phyloP scores from a whole-genome alignment of 2,113 vertebrate genomes.

The Sturnus vulgaris region DNA sequence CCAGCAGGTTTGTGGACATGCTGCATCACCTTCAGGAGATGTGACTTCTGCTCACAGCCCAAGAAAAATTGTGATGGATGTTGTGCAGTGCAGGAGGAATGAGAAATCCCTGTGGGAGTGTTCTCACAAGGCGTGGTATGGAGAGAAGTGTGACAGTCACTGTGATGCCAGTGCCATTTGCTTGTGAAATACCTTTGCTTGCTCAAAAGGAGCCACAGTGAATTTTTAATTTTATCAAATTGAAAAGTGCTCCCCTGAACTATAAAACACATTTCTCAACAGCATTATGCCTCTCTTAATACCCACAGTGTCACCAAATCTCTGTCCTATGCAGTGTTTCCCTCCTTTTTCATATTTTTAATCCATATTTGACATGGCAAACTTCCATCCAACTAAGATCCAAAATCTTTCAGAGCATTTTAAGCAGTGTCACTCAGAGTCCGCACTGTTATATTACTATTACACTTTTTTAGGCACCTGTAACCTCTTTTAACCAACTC shows the following conservation, averaged over 20 bases:
- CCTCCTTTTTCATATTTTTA: neutral
- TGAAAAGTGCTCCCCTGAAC: neutral
- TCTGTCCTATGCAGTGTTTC: neutral
- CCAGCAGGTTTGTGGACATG: neutral
- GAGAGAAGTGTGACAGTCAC: neutral
- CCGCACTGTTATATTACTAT: neutral
- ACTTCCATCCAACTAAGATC: neutral
- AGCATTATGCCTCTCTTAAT: neutral
- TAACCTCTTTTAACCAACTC: neutral
- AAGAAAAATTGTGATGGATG: neutral
- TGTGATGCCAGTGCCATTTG: neutral
- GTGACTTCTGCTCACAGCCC: neutral
- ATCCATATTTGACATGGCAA: neutral
- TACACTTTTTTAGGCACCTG: neutral
- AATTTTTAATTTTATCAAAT: neutral
- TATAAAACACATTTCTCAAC: neutral
- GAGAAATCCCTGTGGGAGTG: neutral
- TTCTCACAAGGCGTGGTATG: neutral
- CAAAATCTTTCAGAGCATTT: neutral
- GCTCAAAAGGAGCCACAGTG: neutral
- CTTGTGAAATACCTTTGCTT: neutral
- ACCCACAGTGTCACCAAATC: neutral
- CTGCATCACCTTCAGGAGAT: neutral
- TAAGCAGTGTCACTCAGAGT: neutral
- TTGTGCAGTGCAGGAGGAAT: neutral